These are phyloP conservation scores for Arvicanthis niloticus DNA, from an alignment of 2,113 vertebrate genomes.

Conservation along the genomic window DNA sequence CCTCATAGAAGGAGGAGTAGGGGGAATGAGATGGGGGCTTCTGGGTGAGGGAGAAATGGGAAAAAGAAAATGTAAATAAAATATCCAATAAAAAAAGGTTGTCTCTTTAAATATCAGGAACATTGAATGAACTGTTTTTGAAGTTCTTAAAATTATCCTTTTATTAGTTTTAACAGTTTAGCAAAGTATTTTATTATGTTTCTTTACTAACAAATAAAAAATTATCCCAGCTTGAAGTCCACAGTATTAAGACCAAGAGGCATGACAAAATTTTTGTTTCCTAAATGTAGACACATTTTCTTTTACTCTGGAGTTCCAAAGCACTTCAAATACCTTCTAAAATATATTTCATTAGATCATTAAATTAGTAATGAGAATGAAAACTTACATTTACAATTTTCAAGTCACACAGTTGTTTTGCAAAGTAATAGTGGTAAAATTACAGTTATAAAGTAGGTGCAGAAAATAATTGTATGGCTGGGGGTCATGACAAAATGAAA, in stretches of 20 bases:
- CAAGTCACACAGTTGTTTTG: conserved; percentile 72
- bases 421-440: background rate
- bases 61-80: too few species aligned
- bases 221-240: background rate
- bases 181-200: background rate
- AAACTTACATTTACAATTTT: conserved; percentile 26
- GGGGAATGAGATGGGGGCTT: too few species aligned
- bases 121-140: background rate
- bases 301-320: conserved; percentile 54
- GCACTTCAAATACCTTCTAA: conserved; percentile 36
- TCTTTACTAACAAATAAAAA: background rate
- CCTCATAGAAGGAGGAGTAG: too few species aligned
- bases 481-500: background rate
- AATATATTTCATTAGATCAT: background rate
- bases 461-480: background rate
- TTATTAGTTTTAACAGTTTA: background rate
- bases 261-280: background rate
- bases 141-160: background rate
- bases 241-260: background rate
- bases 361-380: conserved; percentile 22
- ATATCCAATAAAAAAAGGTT: background rate
- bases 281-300: background rate
- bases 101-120: background rate
- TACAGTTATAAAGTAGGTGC: background rate
- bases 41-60: too few species aligned